A percentile compares a stretch with the other conserved stretches of the same genome.
Conservation (phyloP, 1,140 invertebrate species). For the Hydropsyche tenuis region DNA sequence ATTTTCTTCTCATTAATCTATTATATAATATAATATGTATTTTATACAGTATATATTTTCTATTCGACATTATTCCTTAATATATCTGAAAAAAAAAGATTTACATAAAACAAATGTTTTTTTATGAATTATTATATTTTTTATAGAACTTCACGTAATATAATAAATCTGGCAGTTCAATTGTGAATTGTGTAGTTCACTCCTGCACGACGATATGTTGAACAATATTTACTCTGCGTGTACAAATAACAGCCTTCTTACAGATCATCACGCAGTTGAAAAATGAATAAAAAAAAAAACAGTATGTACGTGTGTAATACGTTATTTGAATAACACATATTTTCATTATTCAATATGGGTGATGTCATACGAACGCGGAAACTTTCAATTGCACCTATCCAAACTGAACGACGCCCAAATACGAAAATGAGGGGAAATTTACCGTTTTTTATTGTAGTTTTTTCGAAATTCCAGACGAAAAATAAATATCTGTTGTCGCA, state of each 20-base stretch:
- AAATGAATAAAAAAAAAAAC: no score
- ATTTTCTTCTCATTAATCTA: no score
- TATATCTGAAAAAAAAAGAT: no score
- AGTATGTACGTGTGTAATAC: neutral
- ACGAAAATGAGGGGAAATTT: neutral
- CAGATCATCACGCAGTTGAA: neutral
- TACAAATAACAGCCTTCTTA: conserved; percentile 22
- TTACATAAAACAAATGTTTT: no score
- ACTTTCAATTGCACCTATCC: conserved; percentile 24
- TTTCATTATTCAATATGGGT: conserved; percentile 24
- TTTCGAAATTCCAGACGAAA: no score
- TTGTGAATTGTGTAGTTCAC: neutral
- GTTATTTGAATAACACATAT: conserved; percentile 26
- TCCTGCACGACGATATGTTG: conserved; percentile 18
- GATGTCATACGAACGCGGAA: conserved; percentile 10
- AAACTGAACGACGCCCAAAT: neutral
- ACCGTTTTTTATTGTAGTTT: no score
- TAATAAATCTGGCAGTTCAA: neutral
- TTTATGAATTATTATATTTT: neutral
- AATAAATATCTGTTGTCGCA: no score
- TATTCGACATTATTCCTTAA: no score
- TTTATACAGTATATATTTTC: no score
- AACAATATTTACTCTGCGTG: conserved; percentile 29
- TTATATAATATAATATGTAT: no score
- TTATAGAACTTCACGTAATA: neutral